Conservation (phyloP, 2,113 vertebrate species). For the Boulengeromyrus knoepffleri region DNA sequence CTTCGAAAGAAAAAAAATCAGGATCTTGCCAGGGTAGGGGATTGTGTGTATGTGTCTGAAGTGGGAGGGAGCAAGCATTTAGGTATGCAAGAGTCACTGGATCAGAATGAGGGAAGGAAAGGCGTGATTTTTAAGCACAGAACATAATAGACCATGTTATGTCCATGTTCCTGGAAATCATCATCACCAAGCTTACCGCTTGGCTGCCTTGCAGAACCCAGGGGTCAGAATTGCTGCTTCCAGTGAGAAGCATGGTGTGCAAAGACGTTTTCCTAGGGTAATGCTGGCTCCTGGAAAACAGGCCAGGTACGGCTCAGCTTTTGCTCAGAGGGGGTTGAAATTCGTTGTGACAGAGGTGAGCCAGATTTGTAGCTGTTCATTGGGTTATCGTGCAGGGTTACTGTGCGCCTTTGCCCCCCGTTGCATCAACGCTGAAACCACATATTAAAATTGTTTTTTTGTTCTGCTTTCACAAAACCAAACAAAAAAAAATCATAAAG, state of each 20-base stretch:
- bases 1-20: conserved; percentile 9
- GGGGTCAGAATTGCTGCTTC: background rate
- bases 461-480: background rate
- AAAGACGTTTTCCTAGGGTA: background rate
- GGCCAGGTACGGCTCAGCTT: background rate
- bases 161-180: background rate
- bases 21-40: conserved; percentile 5
- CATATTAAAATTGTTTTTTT: background rate
- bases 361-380: background rate
- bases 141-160: background rate
- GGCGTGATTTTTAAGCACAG: background rate
- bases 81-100: background rate
- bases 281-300: background rate
- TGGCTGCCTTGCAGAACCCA: background rate
- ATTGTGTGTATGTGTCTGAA: background rate
- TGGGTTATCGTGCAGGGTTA: background rate
- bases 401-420: background rate
- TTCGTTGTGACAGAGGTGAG: background rate
- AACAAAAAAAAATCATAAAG: conserved; percentile 4
- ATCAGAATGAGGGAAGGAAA: background rate
- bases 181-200: background rate
- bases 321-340: background rate
- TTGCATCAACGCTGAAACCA: background rate
- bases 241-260: background rate
- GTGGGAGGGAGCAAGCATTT: background rate